Evolutionary conservation across 2,888 invertebrate species (phyloP).

Genomic region (Tyria jacobaeae): DNA sequence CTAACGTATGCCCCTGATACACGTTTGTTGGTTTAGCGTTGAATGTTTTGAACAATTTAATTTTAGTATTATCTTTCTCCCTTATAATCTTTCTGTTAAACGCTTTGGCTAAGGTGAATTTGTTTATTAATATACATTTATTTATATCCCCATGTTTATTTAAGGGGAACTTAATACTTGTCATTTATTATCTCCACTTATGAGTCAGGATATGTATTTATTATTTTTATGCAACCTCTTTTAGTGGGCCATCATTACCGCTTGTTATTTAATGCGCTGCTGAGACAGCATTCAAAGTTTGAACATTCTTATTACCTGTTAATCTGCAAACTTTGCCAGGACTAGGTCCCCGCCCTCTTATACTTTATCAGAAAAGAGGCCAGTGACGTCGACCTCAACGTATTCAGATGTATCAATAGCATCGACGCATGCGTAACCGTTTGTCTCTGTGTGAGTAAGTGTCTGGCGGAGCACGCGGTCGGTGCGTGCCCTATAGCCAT

Average conservation of each 20-base stretch:
- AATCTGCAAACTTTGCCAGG: constrained; percentile 20
- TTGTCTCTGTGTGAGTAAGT: constrained; percentile 68
- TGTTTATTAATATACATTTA: background rate
- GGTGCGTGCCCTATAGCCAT: constrained; percentile 72
- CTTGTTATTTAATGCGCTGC: background rate
- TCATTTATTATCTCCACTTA: background rate
- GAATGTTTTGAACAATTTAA: background rate
- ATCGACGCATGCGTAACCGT: constrained; percentile 77
- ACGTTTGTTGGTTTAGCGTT: background rate
- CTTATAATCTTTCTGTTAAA: no score
- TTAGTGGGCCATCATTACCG: constrained; percentile 3
- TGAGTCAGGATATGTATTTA: background rate
- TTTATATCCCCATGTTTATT: background rate
- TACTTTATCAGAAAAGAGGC: constrained; percentile 72
- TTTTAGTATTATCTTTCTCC: background rate
- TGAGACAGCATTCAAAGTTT: constrained; percentile 19
- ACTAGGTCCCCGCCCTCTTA: constrained; percentile 52
- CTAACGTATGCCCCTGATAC: background rate
- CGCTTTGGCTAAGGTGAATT: no score
- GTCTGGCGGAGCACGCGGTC: constrained; percentile 78
- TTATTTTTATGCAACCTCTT: background rate
- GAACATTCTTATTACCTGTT: constrained; percentile 24
- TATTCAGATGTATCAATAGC: constrained; percentile 71
- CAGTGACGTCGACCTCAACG: constrained; percentile 76
- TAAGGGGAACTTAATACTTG: background rate